A percentile compares a stretch with the other conserved stretches of the same genome.
Conservation (phyloP, 2,797 vertebrate species). For the Dryobates pubescens region DNA sequence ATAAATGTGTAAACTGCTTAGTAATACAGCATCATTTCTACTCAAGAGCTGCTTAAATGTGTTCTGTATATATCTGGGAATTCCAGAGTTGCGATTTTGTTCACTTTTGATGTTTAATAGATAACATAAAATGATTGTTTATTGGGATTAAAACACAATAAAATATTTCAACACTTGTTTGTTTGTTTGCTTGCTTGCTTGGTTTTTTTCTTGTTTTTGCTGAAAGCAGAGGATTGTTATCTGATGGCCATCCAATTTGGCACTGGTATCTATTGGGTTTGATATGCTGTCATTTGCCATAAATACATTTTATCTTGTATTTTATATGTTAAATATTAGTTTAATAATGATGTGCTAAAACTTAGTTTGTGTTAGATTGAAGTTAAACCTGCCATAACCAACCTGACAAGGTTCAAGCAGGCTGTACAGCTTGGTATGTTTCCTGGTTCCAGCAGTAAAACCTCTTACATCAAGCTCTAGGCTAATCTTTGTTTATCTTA, state of each 20-base stretch:
- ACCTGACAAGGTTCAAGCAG: neutral
- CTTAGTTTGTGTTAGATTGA: neutral
- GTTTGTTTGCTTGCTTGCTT: neutral
- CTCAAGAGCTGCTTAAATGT: neutral
- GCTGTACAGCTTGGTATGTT: neutral
- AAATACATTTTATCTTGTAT: neutral
- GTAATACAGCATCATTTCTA: neutral
- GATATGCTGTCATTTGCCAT: neutral
- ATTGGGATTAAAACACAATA: neutral
- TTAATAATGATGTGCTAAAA: neutral
- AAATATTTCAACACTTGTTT: neutral
- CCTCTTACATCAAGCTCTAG: neutral
- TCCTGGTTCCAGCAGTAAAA: neutral
- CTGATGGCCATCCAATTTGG: neutral
- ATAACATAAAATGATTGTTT: neutral
- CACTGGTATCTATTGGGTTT: neutral
- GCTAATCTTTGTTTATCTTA: neutral
- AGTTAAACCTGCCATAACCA: neutral
- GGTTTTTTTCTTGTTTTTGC: neutral
- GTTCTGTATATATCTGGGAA: conserved; percentile 1
- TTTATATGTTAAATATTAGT: neutral
- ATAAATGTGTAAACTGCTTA: conserved; percentile 18
- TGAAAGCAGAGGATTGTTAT: neutral
- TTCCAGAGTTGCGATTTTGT: neutral
- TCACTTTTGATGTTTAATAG: conserved; percentile 35